phyloP scores from a whole-genome alignment of 1,140 invertebrate genomes.

The Brachionus plicatilis region DNA sequence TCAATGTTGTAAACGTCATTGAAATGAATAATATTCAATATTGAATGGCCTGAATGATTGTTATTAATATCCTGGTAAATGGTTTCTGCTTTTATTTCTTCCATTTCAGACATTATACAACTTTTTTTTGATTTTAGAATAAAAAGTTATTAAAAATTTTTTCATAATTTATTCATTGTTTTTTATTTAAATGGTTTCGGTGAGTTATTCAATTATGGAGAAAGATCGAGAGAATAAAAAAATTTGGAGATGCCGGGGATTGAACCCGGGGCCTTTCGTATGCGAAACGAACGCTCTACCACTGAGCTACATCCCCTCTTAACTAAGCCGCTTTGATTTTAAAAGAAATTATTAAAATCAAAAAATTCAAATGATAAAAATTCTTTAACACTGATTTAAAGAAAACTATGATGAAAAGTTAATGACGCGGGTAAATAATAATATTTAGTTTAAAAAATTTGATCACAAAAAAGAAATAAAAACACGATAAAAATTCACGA shows the following conservation, averaged over 20 bases:
- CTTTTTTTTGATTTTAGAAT: background rate
- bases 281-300: slow-evolving; percentile 34
- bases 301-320: slow-evolving; percentile 18
- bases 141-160: background rate
- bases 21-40: slow-evolving; percentile 62
- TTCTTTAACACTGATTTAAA: too few species aligned
- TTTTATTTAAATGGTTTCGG: background rate
- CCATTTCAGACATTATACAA: background rate
- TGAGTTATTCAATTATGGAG: background rate
- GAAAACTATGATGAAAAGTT: too few species aligned
- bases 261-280: slow-evolving; percentile 32
- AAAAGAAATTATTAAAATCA: background rate
- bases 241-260: slow-evolving; percentile 10
- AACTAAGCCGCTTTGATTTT: background rate
- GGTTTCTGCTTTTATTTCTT: background rate
- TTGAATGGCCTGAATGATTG: background rate
- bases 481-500: too few species aligned
- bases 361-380: too few species aligned
- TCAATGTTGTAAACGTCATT: slow-evolving; percentile 91
- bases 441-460: too few species aligned
- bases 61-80: background rate
- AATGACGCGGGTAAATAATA: too few species aligned
- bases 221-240: background rate
- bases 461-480: too few species aligned
- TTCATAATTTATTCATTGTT: background rate